A percentile compares a stretch with the other conserved stretches of the same genome.
phyloP scores from a whole-genome alignment of 2,797 vertebrate genomes.

The Macroramphosus scolopax region DNA sequence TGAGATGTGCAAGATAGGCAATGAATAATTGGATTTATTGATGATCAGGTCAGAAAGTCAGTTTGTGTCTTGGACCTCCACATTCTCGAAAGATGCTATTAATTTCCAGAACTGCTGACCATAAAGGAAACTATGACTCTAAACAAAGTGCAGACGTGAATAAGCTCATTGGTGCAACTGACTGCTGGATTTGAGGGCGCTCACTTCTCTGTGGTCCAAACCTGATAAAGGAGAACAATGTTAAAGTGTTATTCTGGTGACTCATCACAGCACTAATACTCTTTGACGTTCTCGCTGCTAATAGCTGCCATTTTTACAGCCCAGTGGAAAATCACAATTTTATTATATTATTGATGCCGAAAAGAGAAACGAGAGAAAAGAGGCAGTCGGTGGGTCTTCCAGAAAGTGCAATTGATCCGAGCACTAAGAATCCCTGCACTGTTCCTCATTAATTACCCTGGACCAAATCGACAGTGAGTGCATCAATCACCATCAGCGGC shows the following conservation, averaged over 20 bases:
- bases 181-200: background rate
- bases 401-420: constrained; percentile 49
- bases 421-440: constrained; percentile 25
- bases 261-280: constrained; percentile 13
- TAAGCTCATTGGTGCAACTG: constrained; percentile 1
- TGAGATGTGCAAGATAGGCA: constrained; percentile 2
- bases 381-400: constrained; percentile 12
- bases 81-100: background rate
- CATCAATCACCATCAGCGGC: constrained; percentile 37
- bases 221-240: constrained; percentile 21
- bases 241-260: too few relatives aligned
- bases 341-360: constrained; percentile 23
- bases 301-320: constrained; percentile 23
- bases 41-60: constrained; percentile 16
- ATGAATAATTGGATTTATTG: constrained; percentile 33
- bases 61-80: constrained; percentile 1
- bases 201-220: constrained; percentile 11
- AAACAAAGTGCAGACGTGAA: constrained; percentile 8
- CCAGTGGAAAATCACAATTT: constrained; percentile 17
- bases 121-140: background rate
- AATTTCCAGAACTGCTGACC: background rate
- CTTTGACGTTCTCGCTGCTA: constrained; percentile 25
- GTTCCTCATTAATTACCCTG: constrained; percentile 48
- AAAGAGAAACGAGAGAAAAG: constrained; percentile 15
- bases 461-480: constrained; percentile 34